A percentile compares a stretch with the other conserved stretches of the same genome.
phyloP scores from a whole-genome alignment of 2,888 invertebrate species.

The Synergus japonicus region DNA sequence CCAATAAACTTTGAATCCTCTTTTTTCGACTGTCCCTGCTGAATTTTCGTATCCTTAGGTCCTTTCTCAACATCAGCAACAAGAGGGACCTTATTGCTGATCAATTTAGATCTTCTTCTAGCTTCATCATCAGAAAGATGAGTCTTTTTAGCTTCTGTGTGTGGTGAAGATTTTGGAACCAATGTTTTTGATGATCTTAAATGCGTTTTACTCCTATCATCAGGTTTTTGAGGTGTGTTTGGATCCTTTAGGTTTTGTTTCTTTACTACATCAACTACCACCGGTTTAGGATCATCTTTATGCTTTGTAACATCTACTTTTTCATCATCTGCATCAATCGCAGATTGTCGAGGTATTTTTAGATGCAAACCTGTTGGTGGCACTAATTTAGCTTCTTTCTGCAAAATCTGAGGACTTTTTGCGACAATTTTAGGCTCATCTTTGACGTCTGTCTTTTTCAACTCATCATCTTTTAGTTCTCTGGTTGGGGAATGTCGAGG shows the following conservation, averaged over 20 bases:
- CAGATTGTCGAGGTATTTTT: neutral
- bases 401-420: neutral
- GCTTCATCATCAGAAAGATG: slow-evolving; percentile 5
- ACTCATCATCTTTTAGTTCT: neutral
- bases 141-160: neutral
- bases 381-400: neutral
- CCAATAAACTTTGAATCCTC: neutral
- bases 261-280: neutral
- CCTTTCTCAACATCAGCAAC: neutral
- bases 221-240: neutral
- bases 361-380: neutral
- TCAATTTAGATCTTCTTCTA: neutral
- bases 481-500: slow-evolving; percentile 14
- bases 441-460: neutral
- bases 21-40: neutral
- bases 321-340: neutral
- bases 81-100: neutral
- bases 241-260: neutral
- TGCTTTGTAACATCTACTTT: neutral
- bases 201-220: neutral
- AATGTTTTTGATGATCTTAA: neutral
- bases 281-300: neutral
- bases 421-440: neutral
- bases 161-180: neutral
- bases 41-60: neutral